Evolutionary conservation across 1,140 invertebrate species (phyloP).

Genomic region (Bursaphelenchus mucronatus): DNA sequence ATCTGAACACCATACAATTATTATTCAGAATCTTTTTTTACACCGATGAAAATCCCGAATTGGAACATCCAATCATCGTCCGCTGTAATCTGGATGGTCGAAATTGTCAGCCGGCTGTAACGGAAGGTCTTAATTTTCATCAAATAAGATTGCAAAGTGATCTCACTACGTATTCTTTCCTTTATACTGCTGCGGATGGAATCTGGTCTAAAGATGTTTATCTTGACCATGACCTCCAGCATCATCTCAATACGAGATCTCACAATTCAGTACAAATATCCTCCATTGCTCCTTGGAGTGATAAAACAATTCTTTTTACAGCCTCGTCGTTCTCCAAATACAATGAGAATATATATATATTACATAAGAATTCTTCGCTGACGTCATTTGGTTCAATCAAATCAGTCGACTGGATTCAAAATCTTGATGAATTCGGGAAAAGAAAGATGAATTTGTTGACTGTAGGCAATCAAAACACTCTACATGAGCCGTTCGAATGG

Average conservation of each 20-base stretch:
- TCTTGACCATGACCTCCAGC: slow-evolving; percentile 10
- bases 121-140: slow-evolving; percentile 8
- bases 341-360: too few relatives aligned
- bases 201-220: slow-evolving; percentile 19
- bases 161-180: slow-evolving; percentile 19
- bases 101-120: slow-evolving; percentile 11
- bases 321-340: too few relatives aligned
- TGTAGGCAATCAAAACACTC: too few relatives aligned
- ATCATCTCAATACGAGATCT: too few relatives aligned
- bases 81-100: slow-evolving; percentile 22
- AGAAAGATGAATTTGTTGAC: too few relatives aligned
- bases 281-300: neutral
- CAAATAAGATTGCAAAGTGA: slow-evolving; percentile 5
- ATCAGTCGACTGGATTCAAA: too few relatives aligned
- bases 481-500: too few relatives aligned
- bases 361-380: too few relatives aligned
- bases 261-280: neutral
- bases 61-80: slow-evolving; percentile 17
- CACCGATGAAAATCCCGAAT: slow-evolving; percentile 14
- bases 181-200: slow-evolving; percentile 20
- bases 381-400: too few relatives aligned
- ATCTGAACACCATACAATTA: neutral
- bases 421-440: too few relatives aligned
- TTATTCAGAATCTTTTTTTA: slow-evolving; percentile 17
- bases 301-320: neutral